Conservation (phyloP, 2,797 vertebrate genomes). For the Poecilia wingei region DNA sequence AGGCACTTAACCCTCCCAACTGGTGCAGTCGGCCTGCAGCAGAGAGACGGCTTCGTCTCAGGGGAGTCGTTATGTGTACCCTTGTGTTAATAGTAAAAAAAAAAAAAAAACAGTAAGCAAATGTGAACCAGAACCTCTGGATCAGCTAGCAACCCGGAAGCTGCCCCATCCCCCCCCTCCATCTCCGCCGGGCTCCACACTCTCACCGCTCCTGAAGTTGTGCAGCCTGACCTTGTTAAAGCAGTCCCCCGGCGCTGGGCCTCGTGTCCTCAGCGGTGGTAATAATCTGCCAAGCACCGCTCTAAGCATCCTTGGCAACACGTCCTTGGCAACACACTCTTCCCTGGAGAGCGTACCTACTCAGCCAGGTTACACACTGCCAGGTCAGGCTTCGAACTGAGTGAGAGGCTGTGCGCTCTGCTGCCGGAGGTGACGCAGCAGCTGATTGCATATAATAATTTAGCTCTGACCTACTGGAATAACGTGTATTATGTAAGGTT, state of each 20-base stretch:
- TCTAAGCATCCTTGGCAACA: conserved; percentile 5
- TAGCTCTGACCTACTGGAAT: neutral
- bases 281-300: conserved; percentile 3
- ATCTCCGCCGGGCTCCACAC: too few species aligned
- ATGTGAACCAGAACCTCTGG: neutral
- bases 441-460: neutral
- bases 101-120: too few species aligned
- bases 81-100: neutral
- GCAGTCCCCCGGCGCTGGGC: neutral
- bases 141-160: neutral
- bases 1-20: conserved; percentile 60
- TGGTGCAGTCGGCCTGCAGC: conserved; percentile 35
- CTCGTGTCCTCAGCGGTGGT: neutral
- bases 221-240: conserved; percentile 2
- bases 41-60: conserved; percentile 6
- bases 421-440: neutral
- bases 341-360: neutral
- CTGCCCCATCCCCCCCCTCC: neutral
- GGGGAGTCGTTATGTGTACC: neutral
- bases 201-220: neutral
- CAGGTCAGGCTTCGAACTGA: neutral
- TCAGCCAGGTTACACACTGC: neutral
- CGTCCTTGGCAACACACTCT: neutral
- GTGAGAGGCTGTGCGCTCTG: neutral
- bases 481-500: neutral